Evolutionary conservation across 1,140 invertebrate genomes (phyloP).

Genomic region (Pseudomyrmex flavicornis): DNA sequence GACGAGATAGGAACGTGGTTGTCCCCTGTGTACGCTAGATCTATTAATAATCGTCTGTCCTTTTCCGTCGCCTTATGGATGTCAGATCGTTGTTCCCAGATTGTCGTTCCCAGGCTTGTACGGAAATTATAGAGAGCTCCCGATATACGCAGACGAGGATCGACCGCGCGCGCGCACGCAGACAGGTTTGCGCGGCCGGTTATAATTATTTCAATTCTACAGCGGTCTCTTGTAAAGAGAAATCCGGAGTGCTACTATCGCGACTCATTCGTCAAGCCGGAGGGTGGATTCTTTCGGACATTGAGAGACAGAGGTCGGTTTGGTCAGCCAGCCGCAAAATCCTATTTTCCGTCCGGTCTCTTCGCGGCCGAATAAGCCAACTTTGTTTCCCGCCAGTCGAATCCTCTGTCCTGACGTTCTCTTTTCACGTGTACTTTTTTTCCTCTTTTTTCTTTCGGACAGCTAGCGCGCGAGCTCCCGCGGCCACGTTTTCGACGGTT

Average conservation of each 20-base stretch:
- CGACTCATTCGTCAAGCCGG: slow-evolving; percentile 56
- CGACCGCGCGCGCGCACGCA: neutral
- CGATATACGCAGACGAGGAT: neutral
- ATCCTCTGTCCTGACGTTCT: neutral
- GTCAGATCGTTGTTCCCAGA: slow-evolving; percentile 35
- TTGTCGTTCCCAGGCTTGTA: neutral
- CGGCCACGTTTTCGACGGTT: slow-evolving; percentile 27
- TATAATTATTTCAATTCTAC: slow-evolving; percentile 66
- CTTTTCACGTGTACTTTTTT: neutral
- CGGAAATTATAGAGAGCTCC: slow-evolving; percentile 37
- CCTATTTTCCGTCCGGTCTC: slow-evolving; percentile 66
- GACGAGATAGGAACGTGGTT: neutral
- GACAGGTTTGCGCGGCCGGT: slow-evolving; percentile 17
- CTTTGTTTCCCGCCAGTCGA: slow-evolving; percentile 51
- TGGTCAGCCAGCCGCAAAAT: slow-evolving; percentile 66
- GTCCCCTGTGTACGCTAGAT: neutral
- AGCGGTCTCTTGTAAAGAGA: neutral
- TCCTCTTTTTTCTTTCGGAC: neutral
- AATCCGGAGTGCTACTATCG: neutral
- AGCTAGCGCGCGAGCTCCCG: slow-evolving; percentile 13
- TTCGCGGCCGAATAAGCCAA: slow-evolving; percentile 32
- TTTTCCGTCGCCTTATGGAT: neutral
- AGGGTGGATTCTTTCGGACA: slow-evolving; percentile 53
- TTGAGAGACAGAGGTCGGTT: slow-evolving; percentile 65
- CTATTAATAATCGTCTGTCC: slow-evolving; percentile 23